These are phyloP conservation scores for Belonocnema kinseyi DNA, from an alignment of 1,140 invertebrate species.

Conservation along the genomic window DNA sequence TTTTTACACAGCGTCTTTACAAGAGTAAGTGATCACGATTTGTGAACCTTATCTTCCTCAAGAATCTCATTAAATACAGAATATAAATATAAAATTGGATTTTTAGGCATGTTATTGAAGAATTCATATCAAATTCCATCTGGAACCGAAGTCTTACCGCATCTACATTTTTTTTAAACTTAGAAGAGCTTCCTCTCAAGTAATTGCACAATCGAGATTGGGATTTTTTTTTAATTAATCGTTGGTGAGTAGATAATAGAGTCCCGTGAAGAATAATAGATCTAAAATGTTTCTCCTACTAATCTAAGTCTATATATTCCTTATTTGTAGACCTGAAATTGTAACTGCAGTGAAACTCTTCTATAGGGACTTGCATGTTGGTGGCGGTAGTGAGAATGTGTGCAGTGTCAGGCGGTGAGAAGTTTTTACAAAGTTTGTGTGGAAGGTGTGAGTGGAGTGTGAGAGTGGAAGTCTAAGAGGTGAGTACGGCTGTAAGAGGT, in stretches of 20 bases:
- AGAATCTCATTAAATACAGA: slow-evolving; percentile 38
- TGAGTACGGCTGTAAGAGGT: too few relatives aligned
- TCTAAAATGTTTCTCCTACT: too few relatives aligned
- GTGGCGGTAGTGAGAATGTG: too few relatives aligned
- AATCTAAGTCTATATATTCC: not conserved
- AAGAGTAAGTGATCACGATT: slow-evolving; percentile 30
- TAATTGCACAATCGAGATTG: not conserved
- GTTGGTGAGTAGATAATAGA: not conserved
- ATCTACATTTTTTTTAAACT: slow-evolving; percentile 32
- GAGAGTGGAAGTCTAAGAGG: too few relatives aligned
- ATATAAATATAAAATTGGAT: slow-evolving; percentile 27
- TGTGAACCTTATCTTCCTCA: slow-evolving; percentile 3
- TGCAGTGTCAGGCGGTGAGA: too few relatives aligned
- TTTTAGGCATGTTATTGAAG: slow-evolving; percentile 28
- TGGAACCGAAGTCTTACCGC: slow-evolving; percentile 43
- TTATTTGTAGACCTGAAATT: not conserved
- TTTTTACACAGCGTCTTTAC: slow-evolving; percentile 47
- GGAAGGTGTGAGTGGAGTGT: too few relatives aligned
- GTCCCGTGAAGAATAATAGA: not conserved
- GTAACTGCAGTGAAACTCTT: too few relatives aligned
- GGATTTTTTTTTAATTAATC: too few relatives aligned
- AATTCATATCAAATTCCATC: slow-evolving; percentile 45
- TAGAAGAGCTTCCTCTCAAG: slow-evolving; percentile 30
- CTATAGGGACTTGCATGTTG: too few relatives aligned
- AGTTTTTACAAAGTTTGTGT: too few relatives aligned